These are phyloP conservation scores for Carettochelys insculpta DNA, from an alignment of 2,113 vertebrate species.

Conservation along the genomic window DNA sequence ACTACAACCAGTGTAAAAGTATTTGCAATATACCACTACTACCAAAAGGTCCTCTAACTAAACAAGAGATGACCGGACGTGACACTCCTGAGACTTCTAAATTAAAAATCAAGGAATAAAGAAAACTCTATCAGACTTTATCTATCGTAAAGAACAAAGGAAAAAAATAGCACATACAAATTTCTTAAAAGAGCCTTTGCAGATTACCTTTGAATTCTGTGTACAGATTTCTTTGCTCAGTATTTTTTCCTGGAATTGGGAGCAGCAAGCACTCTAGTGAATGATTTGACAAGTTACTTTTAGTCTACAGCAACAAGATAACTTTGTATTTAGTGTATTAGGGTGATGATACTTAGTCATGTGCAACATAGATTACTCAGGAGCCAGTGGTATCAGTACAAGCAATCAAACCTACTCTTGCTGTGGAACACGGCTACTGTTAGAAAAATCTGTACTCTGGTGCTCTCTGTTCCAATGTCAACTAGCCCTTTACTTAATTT, in stretches of 20 bases:
- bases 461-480: not conserved
- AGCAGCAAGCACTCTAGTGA: not conserved
- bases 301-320: rapidly evolving
- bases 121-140: not conserved
- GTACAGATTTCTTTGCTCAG: not conserved
- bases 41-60: not conserved
- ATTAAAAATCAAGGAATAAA: not conserved
- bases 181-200: no score
- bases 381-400: rapidly evolving
- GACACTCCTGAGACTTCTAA: rapidly evolving
- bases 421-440: not conserved
- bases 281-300: rapidly evolving
- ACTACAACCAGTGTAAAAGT: no score
- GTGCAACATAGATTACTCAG: rapidly evolving
- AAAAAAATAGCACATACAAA: not conserved
- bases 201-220: not conserved
- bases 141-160: not conserved
- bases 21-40: not conserved
- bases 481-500: not conserved
- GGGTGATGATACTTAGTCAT: not conserved
- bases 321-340: not conserved
- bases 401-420: not conserved
- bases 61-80: rapidly evolving
- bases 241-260: not conserved
- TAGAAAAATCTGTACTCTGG: rapidly evolving